phyloP scores from a whole-genome alignment of 1,140 invertebrate species.

The Acyrthosiphon pisum region DNA sequence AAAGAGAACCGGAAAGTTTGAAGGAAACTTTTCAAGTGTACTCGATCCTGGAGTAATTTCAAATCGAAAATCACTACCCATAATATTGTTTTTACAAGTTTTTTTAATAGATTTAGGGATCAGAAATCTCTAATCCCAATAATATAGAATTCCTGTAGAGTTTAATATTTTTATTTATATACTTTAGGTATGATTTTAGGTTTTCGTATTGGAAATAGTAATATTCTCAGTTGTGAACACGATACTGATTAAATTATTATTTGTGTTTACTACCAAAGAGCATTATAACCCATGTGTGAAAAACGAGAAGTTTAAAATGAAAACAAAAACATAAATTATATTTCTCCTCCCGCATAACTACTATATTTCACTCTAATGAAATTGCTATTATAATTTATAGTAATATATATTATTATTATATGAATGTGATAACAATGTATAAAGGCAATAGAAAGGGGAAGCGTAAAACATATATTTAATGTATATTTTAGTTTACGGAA shows the following conservation, averaged over 20 bases:
- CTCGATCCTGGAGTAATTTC: neutral
- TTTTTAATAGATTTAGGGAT: neutral
- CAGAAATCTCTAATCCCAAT: neutral
- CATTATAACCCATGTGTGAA: neutral
- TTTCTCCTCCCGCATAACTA: neutral
- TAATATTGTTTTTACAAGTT: neutral
- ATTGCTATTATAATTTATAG: slow-evolving; percentile 15
- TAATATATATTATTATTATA: neutral
- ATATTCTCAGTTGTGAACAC: neutral
- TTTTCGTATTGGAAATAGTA: neutral
- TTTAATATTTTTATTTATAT: neutral
- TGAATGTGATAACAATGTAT: slow-evolving; percentile 34
- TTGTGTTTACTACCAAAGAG: neutral
- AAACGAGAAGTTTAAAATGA: neutral
- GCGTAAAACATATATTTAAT: slow-evolving; percentile 34
- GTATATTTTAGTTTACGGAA: slow-evolving; percentile 40
- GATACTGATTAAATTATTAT: neutral
- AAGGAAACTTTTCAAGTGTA: slow-evolving; percentile 6
- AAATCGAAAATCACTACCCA: neutral
- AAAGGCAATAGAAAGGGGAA: neutral
- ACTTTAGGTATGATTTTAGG: neutral
- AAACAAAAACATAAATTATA: slow-evolving; percentile 23
- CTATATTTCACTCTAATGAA: slow-evolving; percentile 35
- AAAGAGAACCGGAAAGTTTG: neutral
- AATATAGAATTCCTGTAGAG: neutral